These are phyloP conservation scores for Apeira syringaria DNA, from an alignment of 2,888 invertebrate genomes.

Conservation along the genomic window DNA sequence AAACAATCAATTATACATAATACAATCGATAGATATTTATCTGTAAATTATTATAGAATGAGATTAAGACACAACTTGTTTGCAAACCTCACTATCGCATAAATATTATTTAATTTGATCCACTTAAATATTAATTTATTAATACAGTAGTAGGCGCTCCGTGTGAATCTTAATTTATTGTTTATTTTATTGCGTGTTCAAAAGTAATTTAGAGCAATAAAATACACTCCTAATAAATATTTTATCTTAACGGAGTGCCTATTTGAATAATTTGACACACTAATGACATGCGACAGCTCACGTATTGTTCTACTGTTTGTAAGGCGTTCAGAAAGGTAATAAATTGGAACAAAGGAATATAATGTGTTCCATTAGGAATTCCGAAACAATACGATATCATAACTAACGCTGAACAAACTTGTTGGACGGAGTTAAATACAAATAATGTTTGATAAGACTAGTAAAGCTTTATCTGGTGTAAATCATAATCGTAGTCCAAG, in stretches of 20 bases:
- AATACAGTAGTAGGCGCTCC: conserved; percentile 15
- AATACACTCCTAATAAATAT: conserved; percentile 12
- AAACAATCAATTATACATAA: too few relatives aligned
- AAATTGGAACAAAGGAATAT: too few relatives aligned
- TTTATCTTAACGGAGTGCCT: conserved; percentile 1
- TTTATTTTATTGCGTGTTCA: conserved; percentile 29
- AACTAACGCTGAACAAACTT: too few relatives aligned
- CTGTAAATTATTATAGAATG: not conserved
- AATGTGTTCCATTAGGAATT: too few relatives aligned
- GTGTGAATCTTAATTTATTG: conserved; percentile 22
- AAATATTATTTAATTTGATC: conserved; percentile 15
- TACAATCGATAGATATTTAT: not conserved
- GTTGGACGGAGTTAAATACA: too few relatives aligned
- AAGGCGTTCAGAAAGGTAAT: too few relatives aligned
- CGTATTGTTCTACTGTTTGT: too few relatives aligned
- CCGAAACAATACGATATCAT: too few relatives aligned
- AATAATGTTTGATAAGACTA: too few relatives aligned
- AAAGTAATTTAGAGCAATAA: conserved; percentile 30
- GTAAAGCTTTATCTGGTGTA: too few relatives aligned
- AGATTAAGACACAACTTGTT: conserved; percentile 7
- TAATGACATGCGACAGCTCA: too few relatives aligned
- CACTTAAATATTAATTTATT: conserved; percentile 18
- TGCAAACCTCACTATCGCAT: conserved; percentile 1
- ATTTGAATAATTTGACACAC: conserved; percentile 10
- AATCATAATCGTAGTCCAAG: too few relatives aligned